A percentile compares a stretch with the other conserved stretches of the same genome.
Evolutionary conservation across 2,797 vertebrate species (phyloP).

Genomic region (Leptatherina wallacei): DNA sequence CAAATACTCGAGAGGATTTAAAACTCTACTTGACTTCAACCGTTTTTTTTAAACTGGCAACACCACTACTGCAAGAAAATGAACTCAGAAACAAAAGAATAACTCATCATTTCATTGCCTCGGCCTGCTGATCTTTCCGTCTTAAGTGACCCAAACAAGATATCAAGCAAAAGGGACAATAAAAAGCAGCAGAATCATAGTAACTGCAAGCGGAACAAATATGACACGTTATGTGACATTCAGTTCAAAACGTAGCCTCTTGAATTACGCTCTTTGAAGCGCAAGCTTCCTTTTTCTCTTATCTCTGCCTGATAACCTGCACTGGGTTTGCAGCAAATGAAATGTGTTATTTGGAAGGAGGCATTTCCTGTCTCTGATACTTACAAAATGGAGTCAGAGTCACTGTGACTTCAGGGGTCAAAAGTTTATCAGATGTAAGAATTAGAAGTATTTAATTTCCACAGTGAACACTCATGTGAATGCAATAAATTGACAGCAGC

Average conservation of each 20-base stretch:
- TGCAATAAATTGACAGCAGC: constrained; percentile 21
- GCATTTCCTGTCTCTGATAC: constrained; percentile 32
- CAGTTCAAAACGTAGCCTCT: constrained; percentile 59
- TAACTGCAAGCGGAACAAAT: constrained; percentile 44
- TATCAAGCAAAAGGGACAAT: constrained; percentile 32
- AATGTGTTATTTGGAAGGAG: constrained; percentile 47
- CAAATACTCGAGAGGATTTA: constrained; percentile 29
- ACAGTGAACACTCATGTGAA: constrained; percentile 13
- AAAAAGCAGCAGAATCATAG: constrained; percentile 47
- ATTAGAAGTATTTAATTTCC: constrained; percentile 16
- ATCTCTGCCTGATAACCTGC: constrained; percentile 66
- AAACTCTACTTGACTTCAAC: constrained; percentile 35
- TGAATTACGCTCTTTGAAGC: constrained; percentile 51
- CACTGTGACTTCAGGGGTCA: constrained; percentile 39
- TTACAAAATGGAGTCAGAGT: constrained; percentile 24
- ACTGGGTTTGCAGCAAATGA: constrained; percentile 37
- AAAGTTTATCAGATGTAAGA: constrained; percentile 33
- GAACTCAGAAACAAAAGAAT: constrained; percentile 36
- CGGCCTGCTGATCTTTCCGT: constrained; percentile 41
- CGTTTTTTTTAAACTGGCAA: constrained; percentile 25
- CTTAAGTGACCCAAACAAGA: constrained; percentile 55
- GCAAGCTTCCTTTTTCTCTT: constrained; percentile 50
- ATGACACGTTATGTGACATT: constrained; percentile 57
- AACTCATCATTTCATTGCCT: constrained; percentile 39
- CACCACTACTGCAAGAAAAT: constrained; percentile 21